A percentile compares a stretch with the other conserved stretches of the same genome.
These are phyloP conservation scores for Ceyx erithaca DNA, from an alignment of 2,797 vertebrate species.

Conservation along the genomic window DNA sequence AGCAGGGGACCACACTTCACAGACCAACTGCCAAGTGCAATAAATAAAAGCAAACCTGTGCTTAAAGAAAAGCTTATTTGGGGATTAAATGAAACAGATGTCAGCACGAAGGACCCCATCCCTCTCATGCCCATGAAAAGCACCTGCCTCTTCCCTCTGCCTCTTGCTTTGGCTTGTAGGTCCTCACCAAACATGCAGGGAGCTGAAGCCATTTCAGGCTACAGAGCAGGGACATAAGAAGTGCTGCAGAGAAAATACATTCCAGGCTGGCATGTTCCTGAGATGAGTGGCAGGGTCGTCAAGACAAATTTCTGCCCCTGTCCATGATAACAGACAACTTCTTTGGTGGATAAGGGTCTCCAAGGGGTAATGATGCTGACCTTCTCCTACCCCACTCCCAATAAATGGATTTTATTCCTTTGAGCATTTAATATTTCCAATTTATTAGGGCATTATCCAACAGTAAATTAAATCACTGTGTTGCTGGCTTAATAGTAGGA, in stretches of 20 bases:
- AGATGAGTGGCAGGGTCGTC: neutral
- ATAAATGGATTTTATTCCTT: neutral
- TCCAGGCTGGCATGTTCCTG: neutral
- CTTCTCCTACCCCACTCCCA: neutral
- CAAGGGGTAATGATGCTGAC: neutral
- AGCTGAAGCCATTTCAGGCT: neutral
- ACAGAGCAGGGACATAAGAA: neutral
- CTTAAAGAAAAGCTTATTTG: neutral
- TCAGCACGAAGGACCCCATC: neutral
- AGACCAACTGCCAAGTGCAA: neutral
- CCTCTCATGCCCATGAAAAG: neutral
- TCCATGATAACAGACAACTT: neutral
- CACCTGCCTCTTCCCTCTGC: neutral
- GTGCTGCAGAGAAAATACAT: neutral
- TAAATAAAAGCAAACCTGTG: neutral
- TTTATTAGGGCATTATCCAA: neutral
- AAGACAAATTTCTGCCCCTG: neutral
- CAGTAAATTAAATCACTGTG: neutral
- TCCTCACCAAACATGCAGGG: neutral
- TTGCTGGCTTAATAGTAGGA: neutral
- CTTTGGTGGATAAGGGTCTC: neutral
- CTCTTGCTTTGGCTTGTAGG: neutral
- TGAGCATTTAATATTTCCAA: neutral
- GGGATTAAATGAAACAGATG: neutral
- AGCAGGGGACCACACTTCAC: neutral